Evolutionary conservation across 2,797 vertebrate species (phyloP), one percentile per base, ranked within the genome.

Genomic region (Psittacula echo): DNA sequence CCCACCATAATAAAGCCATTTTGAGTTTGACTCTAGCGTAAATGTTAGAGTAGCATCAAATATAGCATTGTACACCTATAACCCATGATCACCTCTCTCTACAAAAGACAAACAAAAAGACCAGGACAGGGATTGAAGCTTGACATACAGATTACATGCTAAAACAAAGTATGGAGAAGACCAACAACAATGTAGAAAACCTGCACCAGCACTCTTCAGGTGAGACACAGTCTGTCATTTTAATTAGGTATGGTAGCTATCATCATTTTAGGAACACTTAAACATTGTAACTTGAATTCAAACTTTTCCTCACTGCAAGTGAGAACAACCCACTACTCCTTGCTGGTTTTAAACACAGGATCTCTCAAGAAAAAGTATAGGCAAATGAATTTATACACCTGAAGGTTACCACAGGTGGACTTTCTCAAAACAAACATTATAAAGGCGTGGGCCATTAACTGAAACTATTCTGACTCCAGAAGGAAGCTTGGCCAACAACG

Each of bases 401-500:
- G 10, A 2, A 68, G 21, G 17, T 37, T n/a, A 39, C 44, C 30
- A 32, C 12, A 37, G 29, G 34, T 3, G 6, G 19, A 41, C 32
- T 70, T 85, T 58, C 39, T n/a, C 30, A 39, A 47, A 76, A 54
- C 13, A 58, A 70, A 32, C 11, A 20, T 2, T 3, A 37, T 4
- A 30, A 71, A 89, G 41, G 42, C 6, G 29, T 0, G 7, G 54
- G 47, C 37, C 39, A n/a, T 78, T 5, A 32, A 34, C 5, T 11
- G 24, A 45, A 87, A 29, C 23, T 1, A 9, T 5, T 6, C 14
- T 30, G 14, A 18, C 32, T 39, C 11, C 51, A 34, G 14, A 24
- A 4, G 12, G 11, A 65, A 81, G 23, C 27, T 22, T 0, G 0
- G 41, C 44, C 56, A 54, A 14, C 11, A n/a, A 30, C 0, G 1